phyloP scores from a whole-genome alignment of 2,797 vertebrate genomes.

The Tokudaia tokunoshimensis region DNA sequence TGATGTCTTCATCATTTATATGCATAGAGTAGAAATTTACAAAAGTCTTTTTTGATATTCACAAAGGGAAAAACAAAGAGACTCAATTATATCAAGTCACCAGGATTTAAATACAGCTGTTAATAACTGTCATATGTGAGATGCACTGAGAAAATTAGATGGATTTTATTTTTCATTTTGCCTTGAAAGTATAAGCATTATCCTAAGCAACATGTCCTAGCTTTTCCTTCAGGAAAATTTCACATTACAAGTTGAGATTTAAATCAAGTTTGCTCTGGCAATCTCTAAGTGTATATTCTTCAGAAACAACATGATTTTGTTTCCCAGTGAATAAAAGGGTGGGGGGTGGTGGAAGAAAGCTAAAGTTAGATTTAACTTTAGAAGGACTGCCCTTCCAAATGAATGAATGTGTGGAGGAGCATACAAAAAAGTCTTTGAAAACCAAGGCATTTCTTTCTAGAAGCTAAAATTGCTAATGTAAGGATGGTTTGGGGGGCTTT shows the following conservation, averaged over 20 bases:
- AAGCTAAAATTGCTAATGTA: conserved; percentile 22
- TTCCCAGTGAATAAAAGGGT: not conserved
- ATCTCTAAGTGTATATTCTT: not conserved
- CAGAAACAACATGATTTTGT: not conserved
- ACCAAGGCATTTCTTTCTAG: not conserved
- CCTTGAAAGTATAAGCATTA: not conserved
- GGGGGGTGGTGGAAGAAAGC: not conserved
- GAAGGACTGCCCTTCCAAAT: not conserved
- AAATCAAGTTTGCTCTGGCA: not conserved
- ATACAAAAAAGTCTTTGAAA: not conserved
- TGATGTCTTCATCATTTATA: not conserved
- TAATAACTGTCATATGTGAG: not conserved
- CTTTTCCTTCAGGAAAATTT: not conserved
- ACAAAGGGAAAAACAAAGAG: not conserved
- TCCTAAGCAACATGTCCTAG: not conserved
- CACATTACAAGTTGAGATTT: not conserved
- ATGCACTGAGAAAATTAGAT: not conserved
- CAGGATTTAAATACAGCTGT: not conserved
- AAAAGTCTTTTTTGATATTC: not conserved
- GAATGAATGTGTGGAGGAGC: not conserved
- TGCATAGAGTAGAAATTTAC: not conserved
- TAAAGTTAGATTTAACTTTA: not conserved
- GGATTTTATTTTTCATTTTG: not conserved
- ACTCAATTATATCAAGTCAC: not conserved
- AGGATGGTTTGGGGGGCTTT: not conserved